phyloP scores from a whole-genome alignment of 1,140 invertebrate genomes.

The Drosophila insularis region DNA sequence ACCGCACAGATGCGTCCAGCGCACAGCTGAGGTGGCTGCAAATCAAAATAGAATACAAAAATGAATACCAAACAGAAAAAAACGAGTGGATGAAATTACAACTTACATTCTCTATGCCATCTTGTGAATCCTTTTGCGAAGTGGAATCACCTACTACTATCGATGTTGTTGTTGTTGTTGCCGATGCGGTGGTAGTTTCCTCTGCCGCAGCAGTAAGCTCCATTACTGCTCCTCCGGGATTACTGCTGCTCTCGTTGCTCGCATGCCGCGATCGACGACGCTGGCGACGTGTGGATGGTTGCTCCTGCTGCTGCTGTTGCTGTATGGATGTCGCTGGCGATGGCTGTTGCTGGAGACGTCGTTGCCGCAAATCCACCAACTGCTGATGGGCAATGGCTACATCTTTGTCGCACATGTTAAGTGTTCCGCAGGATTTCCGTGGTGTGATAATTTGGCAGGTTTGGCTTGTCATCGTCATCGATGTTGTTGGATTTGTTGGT shows the following conservation, averaged over 20 bases:
- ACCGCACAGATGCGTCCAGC: constrained; percentile 68
- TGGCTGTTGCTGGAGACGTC: background rate
- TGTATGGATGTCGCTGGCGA: background rate
- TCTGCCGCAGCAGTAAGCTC: background rate
- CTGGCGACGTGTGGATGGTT: background rate
- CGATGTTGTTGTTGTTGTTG: background rate
- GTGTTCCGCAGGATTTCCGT: constrained; percentile 8
- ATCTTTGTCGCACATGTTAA: constrained; percentile 33
- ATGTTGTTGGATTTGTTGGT: too few relatives aligned
- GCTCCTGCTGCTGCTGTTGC: too few relatives aligned
- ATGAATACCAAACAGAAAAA: too few relatives aligned
- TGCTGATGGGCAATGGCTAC: constrained; percentile 45
- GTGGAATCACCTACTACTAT: constrained; percentile 9
- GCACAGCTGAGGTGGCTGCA: constrained; percentile 40
- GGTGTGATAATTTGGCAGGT: background rate
- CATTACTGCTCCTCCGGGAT: background rate
- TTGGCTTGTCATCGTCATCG: too few relatives aligned
- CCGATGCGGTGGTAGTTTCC: background rate
- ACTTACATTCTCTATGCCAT: constrained; percentile 37
- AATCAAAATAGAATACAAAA: background rate
- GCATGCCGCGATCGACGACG: constrained; percentile 23
- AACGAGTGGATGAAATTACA: background rate
- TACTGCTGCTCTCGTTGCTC: constrained; percentile 4
- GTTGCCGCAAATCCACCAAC: constrained; percentile 41
- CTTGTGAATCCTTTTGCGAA: constrained; percentile 27